Evolutionary conservation across 2,797 vertebrate genomes (phyloP), one percentile per base, ranked within the genome.

Genomic region (Lophotriccus pileatus): DNA sequence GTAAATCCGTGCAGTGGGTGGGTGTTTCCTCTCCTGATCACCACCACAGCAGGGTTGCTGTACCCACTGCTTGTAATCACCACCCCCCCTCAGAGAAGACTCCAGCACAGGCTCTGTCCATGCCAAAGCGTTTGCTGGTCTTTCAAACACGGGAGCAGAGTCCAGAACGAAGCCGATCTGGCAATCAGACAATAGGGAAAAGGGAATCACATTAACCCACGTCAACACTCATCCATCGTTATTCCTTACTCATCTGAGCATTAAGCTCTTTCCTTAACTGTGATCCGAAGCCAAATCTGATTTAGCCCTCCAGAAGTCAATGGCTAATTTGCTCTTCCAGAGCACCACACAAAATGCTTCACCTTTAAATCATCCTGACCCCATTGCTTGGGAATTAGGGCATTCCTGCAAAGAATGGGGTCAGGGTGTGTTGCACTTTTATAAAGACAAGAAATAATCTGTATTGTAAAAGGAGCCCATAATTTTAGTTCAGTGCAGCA

Each of bases 251-350:
- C 9, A 75, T 56, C 44, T 82, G 62, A 90, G 62, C 30, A 43
- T 52, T 58, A 84, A 63, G 49, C 44, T 25, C 17, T 53, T 73
- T 32, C 53, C 70, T 67, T 3, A 77, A 59, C 55, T 20, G 10
- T 46, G 52, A 91, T 58, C n/a, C 30, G 59, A 76, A 90, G 64
- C 24, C 58, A 88, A 80, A 82, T 62, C 64, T 87, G 74, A 77
- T 43, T 88, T 60, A 67, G 37, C 43, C 10, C 41, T 77, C 24
- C 30, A 90, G 60, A 81, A 74, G 2, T 10, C 6, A 93, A 75
- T 10, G 30, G 41, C 16, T 68, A 49, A 82, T 87, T 93, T 88
- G 21, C 34, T 93, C 79, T 79, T 58, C 49, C 56, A 60, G 28
- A 81, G 56, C 27, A 82, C 25, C 21, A 69, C 17, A 58, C 14